A percentile compares a stretch with the other conserved stretches of the same genome.
Conservation (phyloP, 1,140 invertebrate species). For the Doryteuthis pealeii region DNA sequence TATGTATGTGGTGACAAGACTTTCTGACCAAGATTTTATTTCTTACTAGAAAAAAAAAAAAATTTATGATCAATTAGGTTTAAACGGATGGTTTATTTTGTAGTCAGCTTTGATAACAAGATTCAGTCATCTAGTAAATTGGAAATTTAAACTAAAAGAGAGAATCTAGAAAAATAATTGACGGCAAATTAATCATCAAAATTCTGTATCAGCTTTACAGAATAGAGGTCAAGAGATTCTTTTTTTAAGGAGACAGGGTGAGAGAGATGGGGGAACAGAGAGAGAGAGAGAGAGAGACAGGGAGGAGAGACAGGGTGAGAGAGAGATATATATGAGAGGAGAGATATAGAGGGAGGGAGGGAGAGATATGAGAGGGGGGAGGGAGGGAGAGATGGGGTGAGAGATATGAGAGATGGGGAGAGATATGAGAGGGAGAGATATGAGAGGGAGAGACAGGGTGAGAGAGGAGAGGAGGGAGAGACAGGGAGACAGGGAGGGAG, state of each 20-base stretch:
- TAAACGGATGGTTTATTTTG: too few species aligned
- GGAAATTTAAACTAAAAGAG: too few species aligned
- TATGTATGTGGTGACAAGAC: too few species aligned
- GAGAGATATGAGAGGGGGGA: not conserved
- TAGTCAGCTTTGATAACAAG: too few species aligned
- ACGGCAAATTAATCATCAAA: too few species aligned
- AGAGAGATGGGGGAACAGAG: not conserved
- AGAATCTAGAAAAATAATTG: too few species aligned
- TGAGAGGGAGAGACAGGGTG: not conserved
- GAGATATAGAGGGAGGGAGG: not conserved
- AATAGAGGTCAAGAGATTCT: too few species aligned
- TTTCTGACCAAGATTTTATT: too few species aligned
- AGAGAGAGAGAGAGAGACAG: not conserved
- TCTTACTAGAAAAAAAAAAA: too few species aligned
- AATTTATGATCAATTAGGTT: too few species aligned
- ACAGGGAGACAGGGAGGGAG: not conserved
- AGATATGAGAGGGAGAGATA: not conserved
- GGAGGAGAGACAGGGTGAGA: not conserved
- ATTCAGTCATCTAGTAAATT: too few species aligned
- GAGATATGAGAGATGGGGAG: not conserved
- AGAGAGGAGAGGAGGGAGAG: not conserved
- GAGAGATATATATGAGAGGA: not conserved
- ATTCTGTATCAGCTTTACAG: too few species aligned
- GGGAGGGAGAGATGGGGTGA: not conserved
- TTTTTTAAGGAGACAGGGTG: not conserved